Evolutionary conservation across 2,888 invertebrate species (phyloP).

Genomic region (Rhodophaea formosa): DNA sequence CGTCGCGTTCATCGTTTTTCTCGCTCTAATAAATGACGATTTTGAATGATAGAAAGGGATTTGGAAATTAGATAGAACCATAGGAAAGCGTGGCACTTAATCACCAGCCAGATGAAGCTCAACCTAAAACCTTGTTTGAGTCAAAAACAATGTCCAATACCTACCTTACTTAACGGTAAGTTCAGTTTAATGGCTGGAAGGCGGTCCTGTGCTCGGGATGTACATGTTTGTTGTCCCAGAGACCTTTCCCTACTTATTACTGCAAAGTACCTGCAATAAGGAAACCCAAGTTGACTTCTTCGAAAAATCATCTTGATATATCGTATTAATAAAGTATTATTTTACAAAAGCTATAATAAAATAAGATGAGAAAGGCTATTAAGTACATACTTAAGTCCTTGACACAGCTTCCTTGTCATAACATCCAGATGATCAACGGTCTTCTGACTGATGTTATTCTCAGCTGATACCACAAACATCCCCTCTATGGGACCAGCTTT

Average conservation of each 20-base stretch:
- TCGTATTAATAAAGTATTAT: too few species aligned
- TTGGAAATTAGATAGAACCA: too few species aligned
- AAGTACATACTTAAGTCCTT: constrained; percentile 37
- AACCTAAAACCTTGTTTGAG: too few species aligned
- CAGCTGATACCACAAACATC: constrained; percentile 31
- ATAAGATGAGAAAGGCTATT: neutral
- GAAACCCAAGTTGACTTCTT: too few species aligned
- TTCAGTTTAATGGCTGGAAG: constrained; percentile 29
- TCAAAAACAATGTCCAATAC: too few species aligned
- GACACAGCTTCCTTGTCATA: constrained; percentile 37
- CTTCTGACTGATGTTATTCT: constrained; percentile 24
- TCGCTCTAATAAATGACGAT: too few species aligned
- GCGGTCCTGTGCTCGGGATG: constrained; percentile 20
- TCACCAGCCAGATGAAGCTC: too few species aligned
- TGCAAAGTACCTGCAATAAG: constrained; percentile 25
- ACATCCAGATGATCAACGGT: constrained; percentile 35
- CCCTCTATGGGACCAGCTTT: constrained; percentile 36
- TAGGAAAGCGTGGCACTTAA: too few species aligned
- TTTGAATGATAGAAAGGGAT: too few species aligned
- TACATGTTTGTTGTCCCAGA: constrained; percentile 27
- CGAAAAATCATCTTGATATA: too few species aligned
- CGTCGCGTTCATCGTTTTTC: too few species aligned
- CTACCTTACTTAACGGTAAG: constrained; percentile 26
- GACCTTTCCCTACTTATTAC: constrained; percentile 22
- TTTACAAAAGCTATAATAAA: too few species aligned